Evolutionary conservation across 2,888 invertebrate genomes (phyloP).

Genomic region (Metopia argyrocephala): DNA sequence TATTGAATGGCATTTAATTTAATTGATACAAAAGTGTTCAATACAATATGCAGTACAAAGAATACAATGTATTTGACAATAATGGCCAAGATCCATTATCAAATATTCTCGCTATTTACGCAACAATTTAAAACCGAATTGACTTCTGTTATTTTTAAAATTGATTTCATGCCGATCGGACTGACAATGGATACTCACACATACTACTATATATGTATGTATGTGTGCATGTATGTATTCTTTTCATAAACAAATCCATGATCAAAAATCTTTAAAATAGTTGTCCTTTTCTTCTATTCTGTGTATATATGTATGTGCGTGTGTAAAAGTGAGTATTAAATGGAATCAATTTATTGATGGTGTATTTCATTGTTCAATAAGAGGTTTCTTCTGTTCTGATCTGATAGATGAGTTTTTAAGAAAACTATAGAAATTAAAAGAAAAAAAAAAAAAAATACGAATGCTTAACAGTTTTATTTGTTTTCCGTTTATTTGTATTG

Average conservation of each 20-base stretch:
- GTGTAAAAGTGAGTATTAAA: conserved; percentile 25
- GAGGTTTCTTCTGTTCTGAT: background rate
- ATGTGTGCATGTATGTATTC: background rate
- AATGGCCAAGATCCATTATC: conserved; percentile 60
- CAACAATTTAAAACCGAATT: conserved; percentile 75
- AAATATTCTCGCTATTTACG: conserved; percentile 68
- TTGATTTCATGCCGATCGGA: conserved; percentile 13
- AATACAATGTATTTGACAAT: conserved; percentile 47
- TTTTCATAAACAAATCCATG: no score
- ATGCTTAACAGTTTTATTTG: no score
- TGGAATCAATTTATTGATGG: conserved; percentile 34
- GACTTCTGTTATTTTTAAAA: conserved; percentile 72
- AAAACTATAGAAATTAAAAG: no score
- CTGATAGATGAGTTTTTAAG: no score
- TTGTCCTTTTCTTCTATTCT: conserved; percentile 44
- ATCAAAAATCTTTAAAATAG: conserved; percentile 38
- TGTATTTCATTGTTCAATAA: background rate
- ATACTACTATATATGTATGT: background rate
- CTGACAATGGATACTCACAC: background rate
- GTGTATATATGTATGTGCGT: background rate
- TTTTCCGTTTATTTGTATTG: no score
- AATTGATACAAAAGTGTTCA: background rate
- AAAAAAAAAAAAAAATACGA: no score
- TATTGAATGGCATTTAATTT: background rate
- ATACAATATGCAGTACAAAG: background rate